Base-by-base conservation (phyloP, 2,797 vertebrate genomes). In the Gastrophryne carolinensis region DNA sequence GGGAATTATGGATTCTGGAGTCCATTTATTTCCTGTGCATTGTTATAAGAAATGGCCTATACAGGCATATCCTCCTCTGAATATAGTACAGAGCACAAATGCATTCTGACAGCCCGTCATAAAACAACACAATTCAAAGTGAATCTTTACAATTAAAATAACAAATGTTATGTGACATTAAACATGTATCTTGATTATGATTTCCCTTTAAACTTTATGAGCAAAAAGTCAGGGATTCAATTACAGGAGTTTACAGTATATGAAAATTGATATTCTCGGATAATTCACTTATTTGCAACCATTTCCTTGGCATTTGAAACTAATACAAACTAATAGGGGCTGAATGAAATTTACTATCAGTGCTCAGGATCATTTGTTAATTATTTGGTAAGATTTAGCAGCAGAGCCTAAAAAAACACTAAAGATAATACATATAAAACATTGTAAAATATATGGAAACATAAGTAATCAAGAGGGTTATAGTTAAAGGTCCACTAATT, bases 331-430 rank as follows among this genome's bases (percentile, higher is more conserved):
- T 66, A 66, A 66, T 49, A 50, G 44, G 50, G 26, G 32, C 44
- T 44, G 39, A 44, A 66, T 35, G 44, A 66, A 24, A 66, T 52
- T 37, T 68, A 56, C 75, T 82, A 82, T 76, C 7, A 62, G 6
- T 29, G 15, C 21, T n/a, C 0, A 12, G 23, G 76, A 7, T 2
- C 6, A 32, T 11, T 60, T 4, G 44, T 72, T 80, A 68, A 24
- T 49, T 30, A 52, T 66, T 66, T 66, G 39, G 35, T n/a, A 49
- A 69, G 4, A 63, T 69, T 81, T 26, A 3, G 63, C 34, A 24
- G 50, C 63, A 8, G 29, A 13, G 29, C 27, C 63, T 66, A 30
- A 50, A 65, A 64, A 27, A n/a, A 39, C 12, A 39, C n/a, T 15
- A n/a, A n/a, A n/a, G n/a, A n/a, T n/a, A n/a, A n/a, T n/a, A n/a